A percentile compares a stretch with the other conserved stretches of the same genome.
These are phyloP conservation scores for Metopolophium dirhodum DNA, from an alignment of 1,140 invertebrate genomes.

Conservation along the genomic window DNA sequence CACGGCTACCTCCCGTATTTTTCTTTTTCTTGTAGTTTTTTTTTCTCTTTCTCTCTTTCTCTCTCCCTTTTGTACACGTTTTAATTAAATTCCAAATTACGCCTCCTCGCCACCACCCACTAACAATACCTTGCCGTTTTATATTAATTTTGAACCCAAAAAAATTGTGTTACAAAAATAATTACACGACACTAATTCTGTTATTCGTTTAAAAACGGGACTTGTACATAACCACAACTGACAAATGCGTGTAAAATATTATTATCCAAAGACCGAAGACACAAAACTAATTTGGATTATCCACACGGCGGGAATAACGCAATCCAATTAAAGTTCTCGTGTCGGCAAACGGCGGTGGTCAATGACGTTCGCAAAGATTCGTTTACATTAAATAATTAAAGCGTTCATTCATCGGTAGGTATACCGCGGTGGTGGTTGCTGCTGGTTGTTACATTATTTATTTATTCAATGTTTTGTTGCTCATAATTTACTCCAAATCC, in stretches of 20 bases:
- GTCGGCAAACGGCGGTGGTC: neutral
- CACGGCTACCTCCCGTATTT: neutral
- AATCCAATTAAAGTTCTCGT: neutral
- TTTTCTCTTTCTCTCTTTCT: neutral
- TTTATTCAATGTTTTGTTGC: neutral
- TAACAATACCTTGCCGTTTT: neutral
- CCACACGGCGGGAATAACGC: neutral
- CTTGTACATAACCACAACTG: neutral
- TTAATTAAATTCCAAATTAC: slow-evolving; percentile 26
- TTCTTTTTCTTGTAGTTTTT: neutral
- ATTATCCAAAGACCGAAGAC: neutral
- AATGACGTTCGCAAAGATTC: neutral
- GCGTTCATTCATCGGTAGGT: neutral
- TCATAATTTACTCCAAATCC: neutral
- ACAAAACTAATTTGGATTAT: neutral
- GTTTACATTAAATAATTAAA: slow-evolving; percentile 1
- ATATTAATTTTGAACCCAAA: neutral
- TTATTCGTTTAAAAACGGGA: neutral
- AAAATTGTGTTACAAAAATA: neutral
- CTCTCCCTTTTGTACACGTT: neutral
- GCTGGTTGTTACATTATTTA: neutral
- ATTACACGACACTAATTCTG: neutral
- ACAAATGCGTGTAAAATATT: neutral
- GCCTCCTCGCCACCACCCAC: neutral
- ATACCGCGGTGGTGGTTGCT: neutral